phyloP scores from a whole-genome alignment of 1,140 invertebrate genomes.

The Ganaspis sp. region DNA sequence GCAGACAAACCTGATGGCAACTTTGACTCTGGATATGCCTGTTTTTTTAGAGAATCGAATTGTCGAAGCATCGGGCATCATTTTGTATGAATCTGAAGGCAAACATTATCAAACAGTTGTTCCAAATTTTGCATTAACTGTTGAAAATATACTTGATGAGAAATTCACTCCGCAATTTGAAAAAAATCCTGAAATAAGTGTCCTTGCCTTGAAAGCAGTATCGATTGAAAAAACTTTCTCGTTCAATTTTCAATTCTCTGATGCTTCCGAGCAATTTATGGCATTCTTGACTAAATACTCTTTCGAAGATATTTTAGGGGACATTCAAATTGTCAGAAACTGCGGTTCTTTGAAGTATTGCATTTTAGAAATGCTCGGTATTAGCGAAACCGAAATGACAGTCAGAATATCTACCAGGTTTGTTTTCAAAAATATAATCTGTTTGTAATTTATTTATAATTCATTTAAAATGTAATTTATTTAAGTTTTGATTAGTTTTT shows the following conservation, averaged over 20 bases:
- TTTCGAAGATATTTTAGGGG: slow-evolving; percentile 52
- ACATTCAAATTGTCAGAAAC: slow-evolving; percentile 53
- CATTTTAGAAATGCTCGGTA: slow-evolving; percentile 60
- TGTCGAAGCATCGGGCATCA: slow-evolving; percentile 57
- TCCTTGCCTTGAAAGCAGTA: slow-evolving; percentile 63
- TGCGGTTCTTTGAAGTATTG: slow-evolving; percentile 55
- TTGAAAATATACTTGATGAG: slow-evolving; percentile 51
- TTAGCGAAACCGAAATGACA: slow-evolving; percentile 32
- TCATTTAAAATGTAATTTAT: too few species aligned
- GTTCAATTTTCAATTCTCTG: slow-evolving; percentile 41
- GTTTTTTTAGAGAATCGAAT: slow-evolving; percentile 50
- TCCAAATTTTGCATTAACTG: slow-evolving; percentile 48
- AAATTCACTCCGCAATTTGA: slow-evolving; percentile 50
- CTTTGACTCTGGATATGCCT: slow-evolving; percentile 63
- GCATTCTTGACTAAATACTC: slow-evolving; percentile 53
- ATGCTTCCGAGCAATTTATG: slow-evolving; percentile 39
- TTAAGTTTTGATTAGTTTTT: too few species aligned
- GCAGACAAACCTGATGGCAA: slow-evolving; percentile 50
- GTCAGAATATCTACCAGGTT: slow-evolving; percentile 64
- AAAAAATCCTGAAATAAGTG: slow-evolving; percentile 1
- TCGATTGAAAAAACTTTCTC: slow-evolving; percentile 56
- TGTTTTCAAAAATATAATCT: slow-evolving; percentile 17
- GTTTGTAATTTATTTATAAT: too few species aligned
- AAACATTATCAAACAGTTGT: slow-evolving; percentile 61
- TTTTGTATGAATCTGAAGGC: slow-evolving; percentile 62